A percentile compares a stretch with the other conserved stretches of the same genome.
Evolutionary conservation across 2,113 vertebrate species (phyloP).

Genomic region (Seriola dumerili): DNA sequence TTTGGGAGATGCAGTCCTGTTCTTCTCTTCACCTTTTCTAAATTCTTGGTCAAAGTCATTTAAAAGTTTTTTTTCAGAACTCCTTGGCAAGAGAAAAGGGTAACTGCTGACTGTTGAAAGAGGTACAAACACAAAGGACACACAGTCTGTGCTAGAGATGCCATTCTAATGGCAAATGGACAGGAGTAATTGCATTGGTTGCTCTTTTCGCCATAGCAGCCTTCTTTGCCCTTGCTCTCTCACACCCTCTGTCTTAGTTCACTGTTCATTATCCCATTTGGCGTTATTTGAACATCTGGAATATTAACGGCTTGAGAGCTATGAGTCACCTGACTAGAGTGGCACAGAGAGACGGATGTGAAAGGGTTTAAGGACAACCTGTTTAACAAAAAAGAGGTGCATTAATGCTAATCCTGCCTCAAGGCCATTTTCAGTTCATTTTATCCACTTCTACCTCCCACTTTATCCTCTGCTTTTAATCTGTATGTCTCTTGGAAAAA

Average conservation of each 20-base stretch:
- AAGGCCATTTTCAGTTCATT: conserved; percentile 48
- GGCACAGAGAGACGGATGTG: conserved; percentile 24
- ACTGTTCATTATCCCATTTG: conserved; percentile 25
- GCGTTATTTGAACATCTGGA: conserved; percentile 42
- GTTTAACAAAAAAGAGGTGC: conserved; percentile 34
- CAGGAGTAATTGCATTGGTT: conserved; percentile 45
- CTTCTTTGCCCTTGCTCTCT: conserved; percentile 45
- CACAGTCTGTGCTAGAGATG: conserved; percentile 36
- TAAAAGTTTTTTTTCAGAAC: background rate
- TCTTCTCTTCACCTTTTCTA: background rate
- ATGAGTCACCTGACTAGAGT: conserved; percentile 27
- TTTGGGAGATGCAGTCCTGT: conserved; percentile 1
- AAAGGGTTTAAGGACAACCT: conserved; percentile 38
- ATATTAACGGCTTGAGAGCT: conserved; percentile 24
- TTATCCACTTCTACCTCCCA: conserved; percentile 22
- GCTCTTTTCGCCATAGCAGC: conserved; percentile 3
- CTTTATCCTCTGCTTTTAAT: conserved; percentile 30
- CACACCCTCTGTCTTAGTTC: conserved; percentile 1
- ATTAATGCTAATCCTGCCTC: conserved; percentile 48
- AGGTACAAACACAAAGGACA: conserved; percentile 32
- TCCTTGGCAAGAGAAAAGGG: conserved; percentile 23
- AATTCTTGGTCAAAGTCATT: conserved; percentile 42
- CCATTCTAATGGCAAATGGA: conserved; percentile 42
- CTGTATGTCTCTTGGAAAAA: background rate
- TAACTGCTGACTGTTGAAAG: conserved; percentile 28